A percentile compares a stretch with the other conserved stretches of the same genome.
phyloP scores from a whole-genome alignment of 23 tunicate genomes.

The Phallusia fumigata region DNA sequence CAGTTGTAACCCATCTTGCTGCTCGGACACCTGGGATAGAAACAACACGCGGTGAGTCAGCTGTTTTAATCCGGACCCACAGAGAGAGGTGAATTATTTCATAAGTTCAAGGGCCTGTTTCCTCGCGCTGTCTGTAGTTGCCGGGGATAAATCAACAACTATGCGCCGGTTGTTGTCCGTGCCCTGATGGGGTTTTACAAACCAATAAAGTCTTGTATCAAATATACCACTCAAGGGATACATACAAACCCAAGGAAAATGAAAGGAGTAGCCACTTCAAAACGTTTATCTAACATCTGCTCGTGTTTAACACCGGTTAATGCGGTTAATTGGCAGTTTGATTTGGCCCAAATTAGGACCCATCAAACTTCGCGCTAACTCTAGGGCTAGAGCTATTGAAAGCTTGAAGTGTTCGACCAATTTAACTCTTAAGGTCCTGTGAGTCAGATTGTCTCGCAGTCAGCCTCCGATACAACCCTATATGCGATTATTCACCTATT shows the following conservation, averaged over 20 bases:
- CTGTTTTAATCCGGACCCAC: neutral
- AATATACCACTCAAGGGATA: no score
- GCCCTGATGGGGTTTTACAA: no score
- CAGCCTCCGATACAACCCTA: neutral
- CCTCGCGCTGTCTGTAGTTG: no score
- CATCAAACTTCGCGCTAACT: neutral
- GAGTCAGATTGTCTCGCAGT: neutral
- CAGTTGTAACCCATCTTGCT: constrained; percentile 5
- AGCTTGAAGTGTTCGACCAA: neutral
- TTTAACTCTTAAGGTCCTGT: neutral
- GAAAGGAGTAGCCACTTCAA: no score
- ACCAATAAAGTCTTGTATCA: no score
- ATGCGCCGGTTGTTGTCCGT: no score
- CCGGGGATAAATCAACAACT: no score
- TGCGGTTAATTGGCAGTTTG: neutral
- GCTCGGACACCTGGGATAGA: neutral
- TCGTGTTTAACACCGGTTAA: no score
- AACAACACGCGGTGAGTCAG: constrained; percentile 1
- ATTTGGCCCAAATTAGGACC: neutral
- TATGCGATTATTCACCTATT: neutral
- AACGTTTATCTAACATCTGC: no score
- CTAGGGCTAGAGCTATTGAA: neutral
- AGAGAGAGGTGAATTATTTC: no score
- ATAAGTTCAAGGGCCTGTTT: no score
- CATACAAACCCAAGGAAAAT: no score